Evolutionary conservation across 2,797 vertebrate genomes (phyloP).

Genomic region (Euthynnus affinis): DNA sequence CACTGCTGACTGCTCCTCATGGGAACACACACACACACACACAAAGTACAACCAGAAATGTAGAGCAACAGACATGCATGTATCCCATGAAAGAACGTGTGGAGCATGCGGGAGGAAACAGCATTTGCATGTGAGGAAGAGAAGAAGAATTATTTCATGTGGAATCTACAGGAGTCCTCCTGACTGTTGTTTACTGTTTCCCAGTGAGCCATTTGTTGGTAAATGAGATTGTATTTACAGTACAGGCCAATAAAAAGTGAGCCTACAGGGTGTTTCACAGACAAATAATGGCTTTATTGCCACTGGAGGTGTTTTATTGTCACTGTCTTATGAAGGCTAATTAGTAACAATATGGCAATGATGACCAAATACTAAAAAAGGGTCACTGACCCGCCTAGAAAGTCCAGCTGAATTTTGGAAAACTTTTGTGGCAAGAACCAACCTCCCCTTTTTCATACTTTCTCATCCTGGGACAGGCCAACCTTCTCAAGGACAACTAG

Average conservation of each 20-base stretch:
- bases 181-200: slow-evolving; percentile 39
- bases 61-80: not conserved
- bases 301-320: slow-evolving; percentile 74
- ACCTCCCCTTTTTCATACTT: not conserved
- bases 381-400: not conserved
- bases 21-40: not conserved
- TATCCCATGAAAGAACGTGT: not conserved
- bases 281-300: slow-evolving; percentile 81
- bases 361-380: slow-evolving; percentile 51
- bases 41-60: not conserved
- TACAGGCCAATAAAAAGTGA: slow-evolving; percentile 65
- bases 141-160: slow-evolving; percentile 1
- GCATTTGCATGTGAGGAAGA: not conserved
- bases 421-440: not conserved
- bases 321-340: slow-evolving; percentile 64
- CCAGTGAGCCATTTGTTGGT: slow-evolving; percentile 68
- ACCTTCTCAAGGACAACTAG: not conserved
- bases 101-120: not conserved
- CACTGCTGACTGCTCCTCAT: not conserved
- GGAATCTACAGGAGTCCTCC: not conserved
- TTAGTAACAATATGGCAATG: slow-evolving; percentile 72
- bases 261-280: slow-evolving; percentile 61
- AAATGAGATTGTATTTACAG: slow-evolving; percentile 71
- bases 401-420: not conserved
- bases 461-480: not conserved